Evolutionary conservation across 2,888 invertebrate species (phyloP).

Genomic region (Platypus cylindrus): DNA sequence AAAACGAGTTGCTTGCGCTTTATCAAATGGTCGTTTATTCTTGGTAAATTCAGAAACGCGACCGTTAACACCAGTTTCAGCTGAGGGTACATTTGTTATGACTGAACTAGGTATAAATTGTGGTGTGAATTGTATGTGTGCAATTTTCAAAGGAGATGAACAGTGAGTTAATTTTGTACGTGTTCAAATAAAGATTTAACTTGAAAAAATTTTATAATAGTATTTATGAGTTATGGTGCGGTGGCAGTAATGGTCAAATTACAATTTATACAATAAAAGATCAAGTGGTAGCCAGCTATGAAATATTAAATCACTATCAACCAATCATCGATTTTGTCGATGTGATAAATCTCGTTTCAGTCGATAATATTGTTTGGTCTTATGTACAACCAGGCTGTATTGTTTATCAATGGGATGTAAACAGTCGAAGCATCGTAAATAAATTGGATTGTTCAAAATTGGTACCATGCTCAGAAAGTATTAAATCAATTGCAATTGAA

Average conservation of each 20-base stretch:
- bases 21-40: slow-evolving; percentile 67
- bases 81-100: slow-evolving; percentile 64
- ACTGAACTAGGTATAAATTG: slow-evolving; percentile 63
- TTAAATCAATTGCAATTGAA: slow-evolving; percentile 83
- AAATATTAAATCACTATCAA: slow-evolving; percentile 49
- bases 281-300: slow-evolving; percentile 61
- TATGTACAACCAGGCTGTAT: slow-evolving; percentile 80
- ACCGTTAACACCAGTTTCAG: slow-evolving; percentile 46
- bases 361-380: slow-evolving; percentile 55
- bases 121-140: slow-evolving; percentile 54
- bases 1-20: slow-evolving; percentile 67
- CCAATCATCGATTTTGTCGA: slow-evolving; percentile 47
- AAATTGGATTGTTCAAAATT: slow-evolving; percentile 85
- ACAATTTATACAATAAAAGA: slow-evolving; percentile 63
- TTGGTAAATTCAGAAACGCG: slow-evolving; percentile 51
- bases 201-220: no score
- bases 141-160: slow-evolving; percentile 37
- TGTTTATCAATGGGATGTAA: slow-evolving; percentile 77
- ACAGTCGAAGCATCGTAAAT: slow-evolving; percentile 52
- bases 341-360: slow-evolving; percentile 57
- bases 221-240: slow-evolving; percentile 73
- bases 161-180: no score
- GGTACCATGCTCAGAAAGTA: slow-evolving; percentile 81
- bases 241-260: slow-evolving; percentile 68
- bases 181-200: no score